These are phyloP conservation scores for Octodonta nipae DNA, from an alignment of 2,888 invertebrate species.

Conservation along the genomic window DNA sequence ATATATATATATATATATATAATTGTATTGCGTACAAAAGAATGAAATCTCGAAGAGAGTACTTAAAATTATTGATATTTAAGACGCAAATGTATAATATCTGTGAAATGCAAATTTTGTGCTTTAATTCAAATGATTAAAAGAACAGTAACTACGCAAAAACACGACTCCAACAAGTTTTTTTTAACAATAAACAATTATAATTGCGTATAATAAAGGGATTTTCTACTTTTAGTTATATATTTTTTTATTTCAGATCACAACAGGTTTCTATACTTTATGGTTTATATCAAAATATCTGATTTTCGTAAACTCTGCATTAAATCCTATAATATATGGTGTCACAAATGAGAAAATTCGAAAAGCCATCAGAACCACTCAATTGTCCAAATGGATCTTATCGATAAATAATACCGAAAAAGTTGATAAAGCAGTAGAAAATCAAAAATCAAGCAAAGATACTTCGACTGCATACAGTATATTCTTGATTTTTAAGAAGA, in stretches of 20 bases:
- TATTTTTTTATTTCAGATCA: constrained; percentile 34
- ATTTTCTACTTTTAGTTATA: constrained; percentile 4
- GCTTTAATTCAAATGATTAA: too few relatives aligned
- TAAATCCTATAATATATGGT: constrained; percentile 68
- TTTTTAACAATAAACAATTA: too few relatives aligned
- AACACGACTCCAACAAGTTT: too few relatives aligned
- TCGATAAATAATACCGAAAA: too few relatives aligned
- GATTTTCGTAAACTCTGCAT: constrained; percentile 56
- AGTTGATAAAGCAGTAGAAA: constrained; percentile 5
- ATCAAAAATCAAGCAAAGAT: constrained; percentile 10
- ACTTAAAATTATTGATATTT: too few relatives aligned
- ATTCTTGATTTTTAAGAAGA: too few relatives aligned
- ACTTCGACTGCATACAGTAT: constrained; percentile 12
- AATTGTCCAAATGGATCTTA: constrained; percentile 37
- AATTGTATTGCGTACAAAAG: too few relatives aligned
- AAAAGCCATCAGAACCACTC: constrained; percentile 48
- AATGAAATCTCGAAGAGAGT: too few relatives aligned
- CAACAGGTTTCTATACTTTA: constrained; percentile 43
- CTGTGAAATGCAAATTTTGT: too few relatives aligned
- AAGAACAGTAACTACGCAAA: too few relatives aligned
- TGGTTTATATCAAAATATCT: constrained; percentile 58
- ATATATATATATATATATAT: too few relatives aligned
- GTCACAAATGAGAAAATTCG: constrained; percentile 57
- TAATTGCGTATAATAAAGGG: not conserved
- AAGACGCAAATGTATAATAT: too few relatives aligned